Evolutionary conservation across 2,888 invertebrate species (phyloP).

Genomic region (Drosophila aldrichi): DNA sequence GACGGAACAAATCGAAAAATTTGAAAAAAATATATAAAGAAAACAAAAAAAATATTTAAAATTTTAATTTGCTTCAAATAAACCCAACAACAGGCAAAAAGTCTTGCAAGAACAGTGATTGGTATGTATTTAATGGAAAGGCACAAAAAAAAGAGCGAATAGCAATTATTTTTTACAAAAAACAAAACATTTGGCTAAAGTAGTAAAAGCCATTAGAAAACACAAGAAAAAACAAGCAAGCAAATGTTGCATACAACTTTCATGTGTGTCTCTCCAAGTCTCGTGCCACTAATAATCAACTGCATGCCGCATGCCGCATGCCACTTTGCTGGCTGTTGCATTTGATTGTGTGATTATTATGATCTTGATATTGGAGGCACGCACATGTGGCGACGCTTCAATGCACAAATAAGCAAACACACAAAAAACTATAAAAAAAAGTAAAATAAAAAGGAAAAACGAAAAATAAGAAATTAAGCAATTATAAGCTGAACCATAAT

Average conservation of each 20-base stretch:
- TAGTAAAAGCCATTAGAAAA: constrained; percentile 25
- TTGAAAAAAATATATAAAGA: constrained; percentile 6
- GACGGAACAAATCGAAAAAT: constrained; percentile 18
- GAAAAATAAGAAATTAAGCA: constrained; percentile 26
- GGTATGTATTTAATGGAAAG: constrained; percentile 6
- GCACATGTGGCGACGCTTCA: constrained; percentile 76
- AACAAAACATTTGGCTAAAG: constrained; percentile 32
- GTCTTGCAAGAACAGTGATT: background rate
- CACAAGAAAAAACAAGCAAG: background rate
- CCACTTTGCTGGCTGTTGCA: constrained; percentile 22
- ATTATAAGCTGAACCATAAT: constrained; percentile 55
- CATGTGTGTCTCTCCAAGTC: constrained; percentile 14
- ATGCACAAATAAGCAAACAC: constrained; percentile 46
- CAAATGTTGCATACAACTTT: constrained; percentile 43
- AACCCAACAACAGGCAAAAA: background rate
- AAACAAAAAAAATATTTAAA: background rate
- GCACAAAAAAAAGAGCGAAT: background rate
- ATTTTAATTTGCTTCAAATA: background rate
- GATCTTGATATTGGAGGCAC: constrained; percentile 78
- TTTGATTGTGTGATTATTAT: constrained; percentile 53
- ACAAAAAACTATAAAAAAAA: constrained; percentile 1
- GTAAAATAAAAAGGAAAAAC: background rate
- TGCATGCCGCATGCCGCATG: constrained; percentile 31
- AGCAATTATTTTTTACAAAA: constrained; percentile 7
- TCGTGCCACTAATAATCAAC: constrained; percentile 38